Evolutionary conservation across 1,140 invertebrate genomes (phyloP), one percentile per base, ranked within the genome.

Genomic region (Kradibia gibbosae): DNA sequence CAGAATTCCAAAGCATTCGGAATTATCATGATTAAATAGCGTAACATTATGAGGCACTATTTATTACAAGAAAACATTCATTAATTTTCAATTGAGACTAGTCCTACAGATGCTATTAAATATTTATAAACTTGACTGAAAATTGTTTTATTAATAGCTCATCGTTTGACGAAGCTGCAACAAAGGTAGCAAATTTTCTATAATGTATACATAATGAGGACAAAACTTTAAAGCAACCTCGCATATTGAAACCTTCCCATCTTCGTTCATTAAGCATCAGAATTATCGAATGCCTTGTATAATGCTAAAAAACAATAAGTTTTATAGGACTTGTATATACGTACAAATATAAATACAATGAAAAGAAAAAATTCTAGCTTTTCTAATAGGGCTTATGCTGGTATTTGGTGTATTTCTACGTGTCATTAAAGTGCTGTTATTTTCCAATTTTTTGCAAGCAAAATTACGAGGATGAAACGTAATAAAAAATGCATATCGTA

Each of bases 391-490:
- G 3, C 3, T 13, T 42, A 45, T 65, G 78, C 73, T 25, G 67
- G 67, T 75, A 60, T 81, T 81, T 36, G 70, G 70, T 31, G 67
- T 55, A 72, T 53, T 72, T 71, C 28, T 11, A 28, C 62, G 60
- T 62, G 31, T 70, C 42, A 31, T 48, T 60, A 74, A 80, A 74
- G 74, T 50, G 62, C 67, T 28, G 20, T 53, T 28, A 55, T 65
- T 71, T 22, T 65, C 71, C 45, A 45, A 48, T 62, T 3, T 71
- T 71, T 31, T 71, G 67, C 36, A 34, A 20, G 60, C 42, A 45
- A 81, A 81, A 75, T 81, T 81, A 76, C 80, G 80, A 76, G 80
- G 72, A 11, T 50, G 80, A 81, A 60, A 77, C 80, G 77, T 72
- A 77, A 65, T 39, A 10, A 34, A 11, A 28, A 31, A 42, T 55